These are phyloP conservation scores for Tigriopus japonicus DNA, from an alignment of 1,140 invertebrate species.

Conservation along the genomic window DNA sequence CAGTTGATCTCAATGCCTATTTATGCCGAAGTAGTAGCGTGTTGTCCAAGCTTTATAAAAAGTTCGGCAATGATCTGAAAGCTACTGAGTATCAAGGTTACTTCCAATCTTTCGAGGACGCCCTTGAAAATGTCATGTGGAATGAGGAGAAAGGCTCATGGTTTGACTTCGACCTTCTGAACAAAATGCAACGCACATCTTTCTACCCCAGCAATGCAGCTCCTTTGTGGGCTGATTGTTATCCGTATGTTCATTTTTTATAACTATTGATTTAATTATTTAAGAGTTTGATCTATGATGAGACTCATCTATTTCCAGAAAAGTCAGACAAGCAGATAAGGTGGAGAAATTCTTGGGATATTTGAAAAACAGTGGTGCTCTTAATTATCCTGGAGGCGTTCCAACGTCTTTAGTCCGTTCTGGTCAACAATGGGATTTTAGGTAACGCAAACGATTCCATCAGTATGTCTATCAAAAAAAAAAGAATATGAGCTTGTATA, in stretches of 20 bases:
- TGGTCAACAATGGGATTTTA: constrained; percentile 79
- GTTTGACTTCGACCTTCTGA: constrained; percentile 6
- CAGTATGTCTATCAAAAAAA: no score
- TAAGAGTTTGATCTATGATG: background rate
- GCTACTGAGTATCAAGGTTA: background rate
- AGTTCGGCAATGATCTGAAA: background rate
- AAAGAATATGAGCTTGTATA: no score
- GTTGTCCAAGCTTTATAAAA: background rate
- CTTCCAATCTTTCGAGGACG: background rate
- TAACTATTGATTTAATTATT: background rate
- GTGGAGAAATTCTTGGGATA: constrained; percentile 49
- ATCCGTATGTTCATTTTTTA: constrained; percentile 14
- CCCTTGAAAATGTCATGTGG: constrained; percentile 2
- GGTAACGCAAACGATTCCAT: constrained; percentile 1
- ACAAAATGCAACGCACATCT: constrained; percentile 8
- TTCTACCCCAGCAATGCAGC: constrained; percentile 69
- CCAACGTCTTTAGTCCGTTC: constrained; percentile 58
- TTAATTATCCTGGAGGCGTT: constrained; percentile 39
- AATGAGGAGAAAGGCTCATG: constrained; percentile 3
- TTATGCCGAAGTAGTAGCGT: constrained; percentile 1
- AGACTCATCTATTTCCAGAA: background rate
- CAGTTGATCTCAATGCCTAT: constrained; percentile 5
- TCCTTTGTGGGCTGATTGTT: constrained; percentile 57
- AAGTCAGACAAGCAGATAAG: constrained; percentile 37
- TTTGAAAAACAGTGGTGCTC: constrained; percentile 36